Base-by-base conservation (phyloP, 2,797 vertebrate species). In the Vireo griseus region DNA sequence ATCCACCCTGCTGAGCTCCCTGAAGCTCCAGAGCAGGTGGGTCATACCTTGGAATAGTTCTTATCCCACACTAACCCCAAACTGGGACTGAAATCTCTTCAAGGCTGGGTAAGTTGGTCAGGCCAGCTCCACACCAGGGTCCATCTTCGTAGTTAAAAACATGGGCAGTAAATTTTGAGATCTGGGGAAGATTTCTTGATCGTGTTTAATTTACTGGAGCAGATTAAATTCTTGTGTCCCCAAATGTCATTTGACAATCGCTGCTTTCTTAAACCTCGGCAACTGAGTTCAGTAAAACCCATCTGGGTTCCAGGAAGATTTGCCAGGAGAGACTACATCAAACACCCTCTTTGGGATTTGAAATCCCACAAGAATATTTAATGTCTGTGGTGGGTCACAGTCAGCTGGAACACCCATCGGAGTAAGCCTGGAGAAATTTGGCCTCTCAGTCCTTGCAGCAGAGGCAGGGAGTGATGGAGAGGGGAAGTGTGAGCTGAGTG, bases 331-430 rank as follows among this genome's bases (percentile, higher is more conserved):
- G 25, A 24, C 12, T 28, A 28, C 20, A 71, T 28, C 50, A 1
- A 47, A 16, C 26, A 50, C 3, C 31, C 11, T 28, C 19, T 78
- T 18, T 76, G 55, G 85, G 65, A 61, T 54, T 20, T 9, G 2
- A 74, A 83, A 66, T 39, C n/a, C 39, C 33, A 25, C 42, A 54
- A 65, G 15, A 50, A 26, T 5, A 20, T 86, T 83, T 71, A 50
- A 37, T 45, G 51, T 21, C n/a, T 42, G 0, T 47, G 7, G 16
- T 40, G 29, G 39, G 28, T 25, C 50, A 75, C 0, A 42, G 40
- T 20, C 18, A 87, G 40, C 29, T 83, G 57, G 57, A 39, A 91
- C 91, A 54, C 8, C 55, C 16, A 0, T 21, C 3, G 8, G 31
- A 61, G 52, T 33, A 26, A 90, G 8, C 21, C 52, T 71, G 61